A percentile compares a stretch with the other conserved stretches of the same genome.
phyloP scores from a whole-genome alignment of 2,113 vertebrate species.

The Etheostoma spectabile region DNA sequence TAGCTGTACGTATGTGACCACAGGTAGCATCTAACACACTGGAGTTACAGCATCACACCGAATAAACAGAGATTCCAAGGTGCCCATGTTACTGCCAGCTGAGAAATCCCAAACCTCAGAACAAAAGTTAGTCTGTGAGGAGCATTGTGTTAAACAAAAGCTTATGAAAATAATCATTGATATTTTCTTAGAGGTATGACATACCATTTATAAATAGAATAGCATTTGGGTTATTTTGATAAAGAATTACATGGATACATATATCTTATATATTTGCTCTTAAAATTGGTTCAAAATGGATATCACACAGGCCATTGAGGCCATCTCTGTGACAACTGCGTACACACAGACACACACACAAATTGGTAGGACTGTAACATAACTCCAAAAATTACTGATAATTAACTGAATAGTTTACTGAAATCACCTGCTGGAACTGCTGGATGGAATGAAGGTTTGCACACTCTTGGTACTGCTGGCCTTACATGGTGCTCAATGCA shows the following conservation, averaged over 20 bases:
- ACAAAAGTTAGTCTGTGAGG: conserved; percentile 48
- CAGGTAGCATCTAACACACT: conserved; percentile 65
- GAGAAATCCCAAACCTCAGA: conserved; percentile 63
- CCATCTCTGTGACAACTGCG: background rate
- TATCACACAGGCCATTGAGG: conserved; percentile 44
- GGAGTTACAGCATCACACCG: conserved; percentile 66
- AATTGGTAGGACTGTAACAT: conserved; percentile 62
- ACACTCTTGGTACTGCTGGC: conserved; percentile 22
- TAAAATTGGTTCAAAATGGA: conserved; percentile 64
- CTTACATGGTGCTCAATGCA: conserved; percentile 25
- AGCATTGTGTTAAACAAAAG: conserved; percentile 65
- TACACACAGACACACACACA: background rate
- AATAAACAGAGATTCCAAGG: conserved; percentile 59
- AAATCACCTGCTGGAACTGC: conserved; percentile 27
- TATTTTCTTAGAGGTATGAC: conserved; percentile 77
- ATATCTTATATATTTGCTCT: conserved; percentile 77
- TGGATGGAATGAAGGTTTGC: conserved; percentile 50
- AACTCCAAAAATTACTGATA: conserved; percentile 48
- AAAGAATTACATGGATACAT: conserved; percentile 77
- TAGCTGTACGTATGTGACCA: conserved; percentile 48
- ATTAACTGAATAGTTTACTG: conserved; percentile 15
- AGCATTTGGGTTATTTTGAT: conserved; percentile 75
- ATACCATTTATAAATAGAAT: conserved; percentile 81
- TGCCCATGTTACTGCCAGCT: conserved; percentile 40
- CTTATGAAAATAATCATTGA: conserved; percentile 81